These are phyloP conservation scores for Paraescarpia echinospica DNA, from an alignment of 1,140 invertebrate genomes.

Conservation along the genomic window DNA sequence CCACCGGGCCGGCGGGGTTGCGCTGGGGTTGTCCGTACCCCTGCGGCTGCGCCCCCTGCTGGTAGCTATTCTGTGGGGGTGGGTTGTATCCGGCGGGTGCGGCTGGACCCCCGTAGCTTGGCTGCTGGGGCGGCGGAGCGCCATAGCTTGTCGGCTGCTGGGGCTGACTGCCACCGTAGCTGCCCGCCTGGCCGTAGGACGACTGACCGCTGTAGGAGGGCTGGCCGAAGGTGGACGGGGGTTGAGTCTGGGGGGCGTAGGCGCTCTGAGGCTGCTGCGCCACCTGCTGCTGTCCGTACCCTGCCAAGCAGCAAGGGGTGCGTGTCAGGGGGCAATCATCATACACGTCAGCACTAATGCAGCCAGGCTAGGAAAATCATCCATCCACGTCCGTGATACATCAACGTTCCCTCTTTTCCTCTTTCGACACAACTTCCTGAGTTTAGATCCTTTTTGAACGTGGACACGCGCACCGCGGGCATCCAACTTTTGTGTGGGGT, in stretches of 20 bases:
- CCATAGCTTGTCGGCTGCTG: background rate
- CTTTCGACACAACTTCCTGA: background rate
- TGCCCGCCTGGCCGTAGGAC: background rate
- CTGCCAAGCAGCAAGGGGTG: background rate
- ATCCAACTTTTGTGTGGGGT: background rate
- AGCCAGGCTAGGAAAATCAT: conserved; percentile 4
- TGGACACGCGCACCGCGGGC: background rate
- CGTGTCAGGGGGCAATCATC: background rate
- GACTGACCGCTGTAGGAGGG: background rate
- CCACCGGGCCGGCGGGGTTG: background rate
- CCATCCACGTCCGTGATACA: background rate
- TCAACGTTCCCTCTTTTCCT: background rate
- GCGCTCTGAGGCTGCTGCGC: background rate
- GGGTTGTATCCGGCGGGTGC: background rate
- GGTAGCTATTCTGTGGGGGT: background rate
- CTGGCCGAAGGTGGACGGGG: background rate
- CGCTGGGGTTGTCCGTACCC: background rate
- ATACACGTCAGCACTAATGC: background rate
- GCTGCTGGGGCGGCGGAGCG: background rate
- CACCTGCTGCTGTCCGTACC: background rate
- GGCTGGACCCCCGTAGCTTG: background rate
- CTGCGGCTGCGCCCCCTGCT: background rate
- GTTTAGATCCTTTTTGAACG: background rate
- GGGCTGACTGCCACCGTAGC: background rate
- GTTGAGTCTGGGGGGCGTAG: background rate